Conservation (phyloP, 2,797 vertebrate genomes). For the Phoeniculus purpureus region DNA sequence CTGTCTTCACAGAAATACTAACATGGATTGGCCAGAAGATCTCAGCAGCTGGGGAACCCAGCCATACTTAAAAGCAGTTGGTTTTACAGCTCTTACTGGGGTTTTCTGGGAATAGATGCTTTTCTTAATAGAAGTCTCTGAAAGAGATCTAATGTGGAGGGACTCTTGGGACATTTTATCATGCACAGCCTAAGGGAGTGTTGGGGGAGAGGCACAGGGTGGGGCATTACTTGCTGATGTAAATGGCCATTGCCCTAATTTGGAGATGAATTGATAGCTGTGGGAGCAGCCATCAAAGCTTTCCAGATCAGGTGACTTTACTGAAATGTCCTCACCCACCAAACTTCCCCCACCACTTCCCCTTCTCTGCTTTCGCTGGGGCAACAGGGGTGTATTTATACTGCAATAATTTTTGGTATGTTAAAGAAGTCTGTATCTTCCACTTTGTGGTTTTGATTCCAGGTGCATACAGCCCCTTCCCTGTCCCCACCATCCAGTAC, state of each 20-base stretch:
- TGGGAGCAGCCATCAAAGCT: background rate
- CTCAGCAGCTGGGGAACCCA: conserved; percentile 54
- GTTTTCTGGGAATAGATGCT: conserved; percentile 43
- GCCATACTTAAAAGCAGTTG: conserved; percentile 59
- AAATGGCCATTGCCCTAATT: background rate
- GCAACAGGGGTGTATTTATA: conserved; percentile 55
- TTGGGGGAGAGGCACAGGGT: background rate
- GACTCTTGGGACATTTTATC: conserved; percentile 46
- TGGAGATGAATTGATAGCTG: background rate
- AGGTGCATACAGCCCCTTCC: background rate
- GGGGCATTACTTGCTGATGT: background rate
- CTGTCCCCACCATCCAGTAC: conserved; percentile 6
- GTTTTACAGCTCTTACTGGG: background rate
- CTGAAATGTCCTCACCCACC: background rate
- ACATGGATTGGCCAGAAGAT: conserved; percentile 89
- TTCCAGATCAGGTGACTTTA: background rate
- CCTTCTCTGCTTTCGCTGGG: conserved; percentile 39
- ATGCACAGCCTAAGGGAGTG: background rate
- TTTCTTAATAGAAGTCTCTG: conserved; percentile 27
- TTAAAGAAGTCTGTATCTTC: conserved; percentile 60
- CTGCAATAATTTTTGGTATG: conserved; percentile 73
- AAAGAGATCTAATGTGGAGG: conserved; percentile 14
- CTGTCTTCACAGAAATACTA: conserved; percentile 88
- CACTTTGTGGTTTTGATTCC: conserved; percentile 39
- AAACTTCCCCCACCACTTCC: background rate